Base-by-base conservation (phyloP, 2,797 vertebrate genomes). In the Sitta carolinensis region DNA sequence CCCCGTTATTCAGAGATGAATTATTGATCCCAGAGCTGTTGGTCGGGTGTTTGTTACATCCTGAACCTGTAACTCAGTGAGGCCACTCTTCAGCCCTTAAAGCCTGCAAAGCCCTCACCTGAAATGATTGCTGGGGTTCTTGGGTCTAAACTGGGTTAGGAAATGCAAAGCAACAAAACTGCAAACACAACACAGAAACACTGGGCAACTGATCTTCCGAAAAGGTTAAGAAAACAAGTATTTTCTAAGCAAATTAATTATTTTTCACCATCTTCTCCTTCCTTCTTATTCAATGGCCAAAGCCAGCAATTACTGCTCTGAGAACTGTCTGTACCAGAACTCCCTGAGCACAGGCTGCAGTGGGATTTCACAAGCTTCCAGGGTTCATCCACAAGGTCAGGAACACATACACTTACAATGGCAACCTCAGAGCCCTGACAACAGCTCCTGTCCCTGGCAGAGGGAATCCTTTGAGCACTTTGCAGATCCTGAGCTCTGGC, bases 1-100 rank as follows among this genome's bases (percentile, higher is more conserved):
- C 32, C n/a, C 57, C 0, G 0, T 45, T 66, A 69, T 23, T 48
- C 40, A 38, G 55, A 83, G 51, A 91, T 83, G 21, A 91, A 93
- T 94, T 93, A 96, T 78, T 94, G 86, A 94, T 93, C 86, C 62
- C 38, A 62, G 54, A 91, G 88, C 83, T 74, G 50, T 5, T 50
- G n/a, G 75, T 67, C 16, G 47, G 25, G 79, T 90, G 66, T 61
- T 63, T 81, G 62, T 91, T 95, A 84, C 19, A 48, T 51, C 70
- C 64, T 59, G 50, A 43, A 52, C 36, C 36, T 52, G 16, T 14
- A 64, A 25, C 25, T 73, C 1, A 0, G 12, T 3, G 3, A 83
- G 66, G 80, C 30, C 47, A 55, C 62, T 57, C 32, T 6, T 15
- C 52, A 80, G 29, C 40, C 40, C 27, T 66, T 29, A 54, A 10